phyloP scores from a whole-genome alignment of 1,140 invertebrate species.

The Eriosoma lanigerum region DNA sequence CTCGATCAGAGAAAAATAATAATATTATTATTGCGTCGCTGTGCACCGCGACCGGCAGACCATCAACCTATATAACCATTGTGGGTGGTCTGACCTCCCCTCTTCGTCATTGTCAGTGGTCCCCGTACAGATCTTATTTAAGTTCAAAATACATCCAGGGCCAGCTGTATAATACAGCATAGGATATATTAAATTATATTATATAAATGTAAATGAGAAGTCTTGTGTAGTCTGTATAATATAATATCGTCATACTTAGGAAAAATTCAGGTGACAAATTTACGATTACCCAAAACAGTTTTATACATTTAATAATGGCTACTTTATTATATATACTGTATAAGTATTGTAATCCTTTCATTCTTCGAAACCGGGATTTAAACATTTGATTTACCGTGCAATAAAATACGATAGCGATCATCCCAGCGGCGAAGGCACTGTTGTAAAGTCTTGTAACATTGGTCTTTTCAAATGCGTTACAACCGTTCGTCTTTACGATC shows the following conservation, averaged over 20 bases:
- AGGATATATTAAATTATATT: background rate
- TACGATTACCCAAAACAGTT: background rate
- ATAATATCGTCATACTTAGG: background rate
- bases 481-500: slow-evolving; percentile 4
- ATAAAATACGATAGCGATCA: background rate
- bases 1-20: background rate
- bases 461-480: too few species aligned
- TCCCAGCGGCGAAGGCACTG: too few species aligned
- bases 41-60: background rate
- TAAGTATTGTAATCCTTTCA: slow-evolving; percentile 21
- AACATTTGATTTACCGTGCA: background rate
- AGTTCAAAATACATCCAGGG: slow-evolving; percentile 15
- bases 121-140: slow-evolving; percentile 5
- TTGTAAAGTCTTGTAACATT: too few species aligned
- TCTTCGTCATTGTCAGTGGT: background rate
- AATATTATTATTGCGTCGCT: slow-evolving; percentile 37
- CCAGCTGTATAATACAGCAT: too few species aligned
- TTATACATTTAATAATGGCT: too few species aligned
- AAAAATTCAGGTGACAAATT: background rate
- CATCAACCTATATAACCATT: slow-evolving; percentile 34
- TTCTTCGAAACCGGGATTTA: background rate
- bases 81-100: slow-evolving; percentile 40
- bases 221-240: too few species aligned
- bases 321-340: background rate
- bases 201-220: background rate